Percentiles rank a stretch among this genome's conserved stretches.
These are phyloP conservation scores for Zaprionus camerounensis DNA, from an alignment of 1,140 invertebrate genomes.

Conservation along the genomic window DNA sequence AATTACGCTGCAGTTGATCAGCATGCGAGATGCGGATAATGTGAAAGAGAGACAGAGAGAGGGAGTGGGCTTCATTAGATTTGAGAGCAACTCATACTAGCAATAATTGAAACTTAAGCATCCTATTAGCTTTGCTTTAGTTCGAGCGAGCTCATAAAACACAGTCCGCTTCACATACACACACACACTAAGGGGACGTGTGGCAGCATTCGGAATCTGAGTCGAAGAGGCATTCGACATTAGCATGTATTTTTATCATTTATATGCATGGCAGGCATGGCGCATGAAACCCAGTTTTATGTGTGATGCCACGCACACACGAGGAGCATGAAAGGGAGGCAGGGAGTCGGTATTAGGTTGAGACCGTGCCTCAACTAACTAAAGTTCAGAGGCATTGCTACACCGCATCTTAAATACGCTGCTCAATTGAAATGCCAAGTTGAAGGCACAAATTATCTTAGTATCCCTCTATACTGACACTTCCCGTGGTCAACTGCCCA, in stretches of 20 bases:
- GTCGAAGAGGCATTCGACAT: slow-evolving; percentile 41
- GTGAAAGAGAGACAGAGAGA: slow-evolving; percentile 9
- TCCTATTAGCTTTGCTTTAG: slow-evolving; percentile 71
- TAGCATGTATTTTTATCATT: slow-evolving; percentile 80
- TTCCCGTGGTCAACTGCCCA: neutral
- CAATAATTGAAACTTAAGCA: slow-evolving; percentile 82
- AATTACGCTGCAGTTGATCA: slow-evolving; percentile 16
- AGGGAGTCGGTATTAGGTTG: neutral
- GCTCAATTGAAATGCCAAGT: too few relatives aligned
- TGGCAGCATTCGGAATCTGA: slow-evolving; percentile 11
- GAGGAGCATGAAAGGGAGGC: neutral
- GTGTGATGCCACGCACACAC: slow-evolving; percentile 36
- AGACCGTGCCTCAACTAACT: neutral
- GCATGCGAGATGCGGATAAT: neutral
- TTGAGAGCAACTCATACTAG: slow-evolving; percentile 63
- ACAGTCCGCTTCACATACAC: slow-evolving; percentile 11
- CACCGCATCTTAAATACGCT: slow-evolving; percentile 4
- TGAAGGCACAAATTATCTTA: too few relatives aligned
- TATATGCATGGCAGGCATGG: slow-evolving; percentile 74
- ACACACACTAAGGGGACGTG: slow-evolving; percentile 4
- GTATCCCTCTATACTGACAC: too few relatives aligned
- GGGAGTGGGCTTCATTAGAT: slow-evolving; percentile 51
- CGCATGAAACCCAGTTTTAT: slow-evolving; percentile 74
- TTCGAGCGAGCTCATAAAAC: slow-evolving; percentile 53
- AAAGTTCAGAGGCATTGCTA: neutral